Conservation (phyloP, 2,888 invertebrate species). For the Trichogramma evanescens region DNA sequence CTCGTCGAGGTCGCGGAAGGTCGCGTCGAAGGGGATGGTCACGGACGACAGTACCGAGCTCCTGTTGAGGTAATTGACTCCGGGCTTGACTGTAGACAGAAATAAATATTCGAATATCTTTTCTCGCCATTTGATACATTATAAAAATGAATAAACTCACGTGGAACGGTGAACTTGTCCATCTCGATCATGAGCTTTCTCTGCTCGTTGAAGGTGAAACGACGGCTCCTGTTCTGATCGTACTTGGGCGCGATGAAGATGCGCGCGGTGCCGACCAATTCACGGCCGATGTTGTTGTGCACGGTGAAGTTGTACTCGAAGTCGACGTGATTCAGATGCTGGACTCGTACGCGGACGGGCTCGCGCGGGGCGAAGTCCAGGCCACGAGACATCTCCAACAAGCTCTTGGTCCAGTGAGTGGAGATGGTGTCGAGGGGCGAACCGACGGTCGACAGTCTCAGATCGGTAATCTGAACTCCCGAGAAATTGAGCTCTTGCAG, state of each 20-base stretch:
- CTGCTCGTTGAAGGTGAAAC: slow-evolving; percentile 58
- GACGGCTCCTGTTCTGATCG: slow-evolving; percentile 57
- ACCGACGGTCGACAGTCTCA: slow-evolving; percentile 30
- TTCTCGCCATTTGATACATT: too few species aligned
- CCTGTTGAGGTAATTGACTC: slow-evolving; percentile 61
- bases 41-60: slow-evolving; percentile 67
- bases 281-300: slow-evolving; percentile 51
- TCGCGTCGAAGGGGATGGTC: slow-evolving; percentile 74
- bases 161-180: slow-evolving; percentile 60
- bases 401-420: slow-evolving; percentile 75
- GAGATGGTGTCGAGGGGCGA: slow-evolving; percentile 41
- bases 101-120: background rate
- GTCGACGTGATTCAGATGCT: slow-evolving; percentile 69
- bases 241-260: slow-evolving; percentile 62
- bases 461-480: slow-evolving; percentile 55
- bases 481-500: slow-evolving; percentile 55
- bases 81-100: slow-evolving; percentile 55
- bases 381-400: slow-evolving; percentile 69
- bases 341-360: slow-evolving; percentile 64
- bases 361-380: slow-evolving; percentile 76
- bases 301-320: slow-evolving; percentile 62
- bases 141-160: slow-evolving; percentile 49
- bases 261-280: slow-evolving; percentile 58
- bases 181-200: slow-evolving; percentile 62
- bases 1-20: slow-evolving; percentile 64